Conservation (phyloP, 2,797 vertebrate genomes). For the Lepus townsendii region DNA sequence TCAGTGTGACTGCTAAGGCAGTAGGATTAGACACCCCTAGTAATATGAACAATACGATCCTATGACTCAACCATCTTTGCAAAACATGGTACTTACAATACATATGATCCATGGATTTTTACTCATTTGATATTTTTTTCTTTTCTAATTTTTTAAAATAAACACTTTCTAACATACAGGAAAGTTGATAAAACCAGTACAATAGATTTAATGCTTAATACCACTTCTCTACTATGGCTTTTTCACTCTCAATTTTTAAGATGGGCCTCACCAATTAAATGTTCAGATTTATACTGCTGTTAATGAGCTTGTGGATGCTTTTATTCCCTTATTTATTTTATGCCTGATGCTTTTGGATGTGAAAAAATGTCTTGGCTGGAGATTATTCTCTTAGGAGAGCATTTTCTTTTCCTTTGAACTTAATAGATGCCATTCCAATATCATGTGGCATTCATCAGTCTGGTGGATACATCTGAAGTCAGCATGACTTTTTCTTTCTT, state of each 20-base stretch:
- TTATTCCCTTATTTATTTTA: not conserved
- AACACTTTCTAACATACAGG: not conserved
- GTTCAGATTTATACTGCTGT: not conserved
- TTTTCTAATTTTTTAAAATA: not conserved
- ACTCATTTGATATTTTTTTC: not conserved
- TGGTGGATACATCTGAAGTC: not conserved
- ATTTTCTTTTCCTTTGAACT: not conserved
- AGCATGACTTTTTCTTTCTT: not conserved
- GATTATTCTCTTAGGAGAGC: not conserved
- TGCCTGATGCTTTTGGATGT: not conserved
- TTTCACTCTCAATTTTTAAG: constrained; percentile 22
- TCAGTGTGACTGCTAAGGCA: not conserved
- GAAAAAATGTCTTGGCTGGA: not conserved
- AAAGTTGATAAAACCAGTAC: not conserved
- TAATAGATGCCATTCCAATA: not conserved
- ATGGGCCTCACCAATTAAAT: not conserved
- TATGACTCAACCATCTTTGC: not conserved
- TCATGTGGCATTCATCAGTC: not conserved
- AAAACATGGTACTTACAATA: not conserved
- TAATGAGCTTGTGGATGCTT: not conserved
- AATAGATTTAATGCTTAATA: not conserved
- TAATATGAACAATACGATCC: not conserved
- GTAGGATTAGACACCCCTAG: accelerated
- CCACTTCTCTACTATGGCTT: not conserved
- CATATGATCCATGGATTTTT: not conserved